A percentile compares a stretch with the other conserved stretches of the same genome.
Conservation (phyloP, 2,797 vertebrate species). For the Pteropus rufus region DNA sequence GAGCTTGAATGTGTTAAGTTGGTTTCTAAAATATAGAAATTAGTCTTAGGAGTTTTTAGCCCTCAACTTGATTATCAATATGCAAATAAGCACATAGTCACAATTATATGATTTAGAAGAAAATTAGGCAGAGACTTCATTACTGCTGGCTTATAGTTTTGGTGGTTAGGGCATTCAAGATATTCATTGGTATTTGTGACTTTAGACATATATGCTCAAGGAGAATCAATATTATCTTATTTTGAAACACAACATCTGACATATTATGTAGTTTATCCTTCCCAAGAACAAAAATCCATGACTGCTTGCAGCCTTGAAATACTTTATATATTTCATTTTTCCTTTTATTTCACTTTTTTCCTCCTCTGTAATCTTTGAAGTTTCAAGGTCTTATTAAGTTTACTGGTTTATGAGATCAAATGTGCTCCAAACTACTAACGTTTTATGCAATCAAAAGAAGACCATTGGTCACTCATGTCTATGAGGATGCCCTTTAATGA, state of each 20-base stretch:
- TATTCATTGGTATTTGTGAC: background rate
- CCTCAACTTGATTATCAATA: background rate
- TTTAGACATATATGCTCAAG: background rate
- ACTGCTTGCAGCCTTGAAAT: background rate
- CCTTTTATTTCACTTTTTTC: background rate
- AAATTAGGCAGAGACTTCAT: background rate
- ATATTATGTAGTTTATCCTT: background rate
- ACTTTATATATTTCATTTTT: constrained; percentile 34
- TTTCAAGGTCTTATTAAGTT: constrained; percentile 55
- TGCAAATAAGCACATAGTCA: constrained; percentile 12
- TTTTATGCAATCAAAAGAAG: constrained; percentile 2
- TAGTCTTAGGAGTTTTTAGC: background rate
- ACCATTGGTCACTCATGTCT: background rate
- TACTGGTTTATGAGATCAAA: constrained; percentile 5
- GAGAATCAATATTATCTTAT: constrained; percentile 24
- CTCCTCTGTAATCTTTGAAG: constrained; percentile 39
- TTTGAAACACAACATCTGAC: constrained; percentile 44
- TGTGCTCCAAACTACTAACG: background rate
- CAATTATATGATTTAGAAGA: constrained; percentile 26
- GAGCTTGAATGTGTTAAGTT: background rate
- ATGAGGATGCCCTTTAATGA: background rate
- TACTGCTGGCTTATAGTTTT: background rate
- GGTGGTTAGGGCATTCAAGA: background rate
- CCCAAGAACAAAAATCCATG: background rate
- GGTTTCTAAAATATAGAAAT: background rate